These are phyloP conservation scores for Leptothorax acervorum DNA, from an alignment of 2,888 invertebrate genomes.

Conservation along the genomic window DNA sequence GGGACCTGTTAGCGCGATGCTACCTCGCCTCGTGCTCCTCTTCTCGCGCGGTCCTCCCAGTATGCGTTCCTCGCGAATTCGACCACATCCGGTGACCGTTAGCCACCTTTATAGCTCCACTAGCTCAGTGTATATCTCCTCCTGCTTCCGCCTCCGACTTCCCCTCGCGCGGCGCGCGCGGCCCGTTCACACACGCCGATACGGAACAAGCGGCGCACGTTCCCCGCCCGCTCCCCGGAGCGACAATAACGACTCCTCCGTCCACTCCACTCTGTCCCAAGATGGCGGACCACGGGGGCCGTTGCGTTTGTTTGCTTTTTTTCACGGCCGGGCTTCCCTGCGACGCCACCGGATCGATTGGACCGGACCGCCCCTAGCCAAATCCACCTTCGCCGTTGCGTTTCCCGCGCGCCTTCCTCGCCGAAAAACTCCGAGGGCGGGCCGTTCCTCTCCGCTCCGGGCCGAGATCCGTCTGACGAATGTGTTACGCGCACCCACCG, in stretches of 20 bases:
- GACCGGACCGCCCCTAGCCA: background rate
- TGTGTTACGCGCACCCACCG: background rate
- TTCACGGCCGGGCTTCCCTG: constrained; percentile 4
- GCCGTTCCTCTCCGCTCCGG: background rate
- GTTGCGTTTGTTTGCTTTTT: constrained; percentile 74
- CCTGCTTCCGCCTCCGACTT: background rate
- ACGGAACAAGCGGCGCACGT: background rate
- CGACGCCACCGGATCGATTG: background rate
- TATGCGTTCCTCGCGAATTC: constrained; percentile 70
- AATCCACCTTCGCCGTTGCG: background rate
- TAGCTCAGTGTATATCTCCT: background rate
- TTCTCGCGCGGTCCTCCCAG: constrained; percentile 74
- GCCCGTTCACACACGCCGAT: background rate
- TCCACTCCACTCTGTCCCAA: constrained; percentile 60
- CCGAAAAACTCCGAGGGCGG: background rate
- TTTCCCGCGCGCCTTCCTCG: background rate
- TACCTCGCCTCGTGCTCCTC: constrained; percentile 74
- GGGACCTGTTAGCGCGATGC: constrained; percentile 73
- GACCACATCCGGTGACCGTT: constrained; percentile 81
- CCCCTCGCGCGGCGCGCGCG: background rate
- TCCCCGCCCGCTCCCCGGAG: background rate
- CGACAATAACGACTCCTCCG: constrained; percentile 12
- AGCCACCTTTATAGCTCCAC: constrained; percentile 67
- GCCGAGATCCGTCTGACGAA: background rate
- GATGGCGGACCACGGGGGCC: constrained; percentile 78